phyloP scores from a whole-genome alignment of 2,797 vertebrate genomes.

The Selene dorsalis region DNA sequence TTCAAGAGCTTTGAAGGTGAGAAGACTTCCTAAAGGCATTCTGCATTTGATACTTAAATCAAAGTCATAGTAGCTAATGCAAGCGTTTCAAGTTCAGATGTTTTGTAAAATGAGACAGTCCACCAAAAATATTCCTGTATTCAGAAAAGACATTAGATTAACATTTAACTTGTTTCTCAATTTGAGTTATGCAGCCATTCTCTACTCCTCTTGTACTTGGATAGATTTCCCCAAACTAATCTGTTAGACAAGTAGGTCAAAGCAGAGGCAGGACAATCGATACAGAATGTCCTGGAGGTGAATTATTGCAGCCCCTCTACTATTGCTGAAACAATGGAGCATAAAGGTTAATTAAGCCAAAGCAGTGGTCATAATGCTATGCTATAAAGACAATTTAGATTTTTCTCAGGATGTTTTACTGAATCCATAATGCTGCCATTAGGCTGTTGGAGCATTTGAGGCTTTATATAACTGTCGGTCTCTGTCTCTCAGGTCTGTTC shows the following conservation, averaged over 20 bases:
- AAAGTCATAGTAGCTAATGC: neutral
- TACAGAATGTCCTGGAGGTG: constrained; percentile 30
- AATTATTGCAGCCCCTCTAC: constrained; percentile 28
- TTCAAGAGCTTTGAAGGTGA: constrained; percentile 99
- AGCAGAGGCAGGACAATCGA: constrained; percentile 36
- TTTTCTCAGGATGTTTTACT: constrained; percentile 6
- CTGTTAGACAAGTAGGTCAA: constrained; percentile 46
- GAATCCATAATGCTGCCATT: neutral
- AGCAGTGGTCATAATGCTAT: neutral
- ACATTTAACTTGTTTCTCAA: constrained; percentile 1
- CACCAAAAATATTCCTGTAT: neutral
- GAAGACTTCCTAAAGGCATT: neutral
- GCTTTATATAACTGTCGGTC: constrained; percentile 4
- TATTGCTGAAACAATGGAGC: constrained; percentile 28
- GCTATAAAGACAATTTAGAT: neutral
- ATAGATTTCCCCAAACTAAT: constrained; percentile 27
- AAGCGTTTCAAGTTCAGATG: neutral
- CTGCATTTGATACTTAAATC: neutral
- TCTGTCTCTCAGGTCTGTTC: constrained; percentile 88
- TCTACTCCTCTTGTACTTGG: neutral
- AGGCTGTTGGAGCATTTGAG: neutral
- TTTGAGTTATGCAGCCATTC: constrained; percentile 5
- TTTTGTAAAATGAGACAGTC: constrained; percentile 1
- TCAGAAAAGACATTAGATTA: neutral
- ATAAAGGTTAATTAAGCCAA: constrained; percentile 17